Evolutionary conservation across 2,888 invertebrate genomes (phyloP), one percentile per base, ranked within the genome.

Genomic region (Pristionchus japonicus): DNA sequence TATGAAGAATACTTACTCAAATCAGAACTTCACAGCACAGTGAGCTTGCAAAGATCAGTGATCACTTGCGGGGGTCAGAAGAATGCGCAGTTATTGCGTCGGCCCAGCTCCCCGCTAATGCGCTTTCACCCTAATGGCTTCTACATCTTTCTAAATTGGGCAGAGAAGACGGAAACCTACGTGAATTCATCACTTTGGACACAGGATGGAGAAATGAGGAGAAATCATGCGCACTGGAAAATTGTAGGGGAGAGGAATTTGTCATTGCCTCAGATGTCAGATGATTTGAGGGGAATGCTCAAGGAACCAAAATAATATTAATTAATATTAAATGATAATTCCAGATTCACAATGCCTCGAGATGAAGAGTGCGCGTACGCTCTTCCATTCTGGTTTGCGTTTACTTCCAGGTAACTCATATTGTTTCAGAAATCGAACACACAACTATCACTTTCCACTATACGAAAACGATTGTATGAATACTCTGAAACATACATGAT

Each of bases 301-400:
- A 64, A 31, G 20, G 20, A 64, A 31, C 3, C 6, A 40, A 40
- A 80, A 23, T 27, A 13, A 40, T 9, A 13, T 11, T 13, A 47
- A 43, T 0, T 7, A 47, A 49, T 52, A 23, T 23, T 23, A 37
- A n/a, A 27, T 23, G 23, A 40, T 1, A 37, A 20, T 49, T 70
- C 0, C 70, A 86, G 86, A 67, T 86, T 70, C 86, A 37, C 49
- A 31, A 34, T 40, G 31, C 23, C 23, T n/a, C 15, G 64, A 23
- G 23, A 37, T 15, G 70, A 86, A 9, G 34, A 43, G 17, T 86
- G 86, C 70, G 86, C 47, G 17, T 86, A 86, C 70, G 70, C 86
- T 49, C 47, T 86, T 1, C 86, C 86, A 17, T 86, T 86, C 86
- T 47, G 49, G 49, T 47, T 86, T 34, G 86, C 86, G 4, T 86